Evolutionary conservation across 2,797 vertebrate species (phyloP).

Genomic region (Ptychadena robeensis): DNA sequence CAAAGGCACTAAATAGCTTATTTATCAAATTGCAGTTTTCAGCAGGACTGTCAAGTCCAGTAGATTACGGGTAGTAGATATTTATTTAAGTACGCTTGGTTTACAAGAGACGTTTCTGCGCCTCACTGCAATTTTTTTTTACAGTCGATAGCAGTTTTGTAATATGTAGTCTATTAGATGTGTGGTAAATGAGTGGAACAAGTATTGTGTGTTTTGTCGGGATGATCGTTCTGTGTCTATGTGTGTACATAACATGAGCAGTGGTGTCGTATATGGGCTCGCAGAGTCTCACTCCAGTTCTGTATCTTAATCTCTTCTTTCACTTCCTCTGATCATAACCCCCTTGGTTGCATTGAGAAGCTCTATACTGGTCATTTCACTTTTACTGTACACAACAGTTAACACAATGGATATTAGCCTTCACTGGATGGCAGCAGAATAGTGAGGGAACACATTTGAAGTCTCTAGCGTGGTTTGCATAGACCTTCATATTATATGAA

Average conservation of each 20-base stretch:
- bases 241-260: not conserved
- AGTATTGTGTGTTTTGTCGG: not conserved
- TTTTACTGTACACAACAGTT: conserved; percentile 77
- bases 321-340: conserved; percentile 68
- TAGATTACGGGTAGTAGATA: conserved; percentile 94
- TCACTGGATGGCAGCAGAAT: conserved; percentile 71
- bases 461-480: conserved; percentile 9
- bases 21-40: conserved; percentile 76
- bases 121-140: conserved; percentile 78
- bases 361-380: conserved; percentile 80
- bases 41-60: conserved; percentile 85
- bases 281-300: conserved; percentile 63
- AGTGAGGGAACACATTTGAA: conserved; percentile 4
- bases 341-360: conserved; percentile 84
- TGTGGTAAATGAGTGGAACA: conserved; percentile 73
- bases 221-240: not conserved
- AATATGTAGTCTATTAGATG: conserved; percentile 75
- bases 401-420: conserved; percentile 64
- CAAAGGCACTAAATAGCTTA: not conserved
- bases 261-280: not conserved
- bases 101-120: conserved; percentile 85
- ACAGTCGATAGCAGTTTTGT: conserved; percentile 76
- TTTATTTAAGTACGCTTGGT: conserved; percentile 72
- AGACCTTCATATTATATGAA: conserved; percentile 4
- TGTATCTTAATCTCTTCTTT: conserved; percentile 77